A percentile compares a stretch with the other conserved stretches of the same genome.
Conservation (phyloP, 2,888 invertebrate genomes). For the Craniophora ligustri region DNA sequence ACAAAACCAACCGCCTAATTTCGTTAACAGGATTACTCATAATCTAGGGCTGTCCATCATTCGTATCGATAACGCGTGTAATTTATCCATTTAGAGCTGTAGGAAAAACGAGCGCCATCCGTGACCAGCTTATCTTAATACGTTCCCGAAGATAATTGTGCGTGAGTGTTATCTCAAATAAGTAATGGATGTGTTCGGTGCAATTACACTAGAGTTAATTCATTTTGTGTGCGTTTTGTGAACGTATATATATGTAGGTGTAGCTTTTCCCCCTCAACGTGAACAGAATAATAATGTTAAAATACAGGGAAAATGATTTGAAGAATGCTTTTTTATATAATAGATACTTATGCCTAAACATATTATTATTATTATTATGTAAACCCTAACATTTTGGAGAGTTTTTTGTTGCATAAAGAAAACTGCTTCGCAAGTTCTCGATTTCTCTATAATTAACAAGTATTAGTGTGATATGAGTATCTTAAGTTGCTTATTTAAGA, state of each 20-base stretch:
- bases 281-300: conserved; percentile 22
- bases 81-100: conserved; percentile 75
- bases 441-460: too few relatives aligned
- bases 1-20: conserved; percentile 58
- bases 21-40: conserved; percentile 76
- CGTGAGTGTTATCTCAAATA: conserved; percentile 62
- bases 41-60: conserved; percentile 82
- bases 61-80: conserved; percentile 74
- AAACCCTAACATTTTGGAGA: too few relatives aligned
- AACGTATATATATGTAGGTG: conserved; percentile 3
- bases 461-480: too few relatives aligned
- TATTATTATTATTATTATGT: too few relatives aligned
- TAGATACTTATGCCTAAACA: too few relatives aligned
- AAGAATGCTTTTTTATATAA: too few relatives aligned
- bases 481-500: too few relatives aligned
- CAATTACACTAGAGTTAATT: conserved; percentile 77
- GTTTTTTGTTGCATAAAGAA: too few relatives aligned
- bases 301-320: neutral
- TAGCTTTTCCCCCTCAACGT: conserved; percentile 16
- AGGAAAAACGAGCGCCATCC: conserved; percentile 75
- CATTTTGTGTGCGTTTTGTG: conserved; percentile 31
- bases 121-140: conserved; percentile 85
- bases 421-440: too few relatives aligned
- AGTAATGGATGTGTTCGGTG: conserved; percentile 61
- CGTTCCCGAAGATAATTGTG: conserved; percentile 80